Evolutionary conservation across 2,888 invertebrate genomes (phyloP).

Genomic region (Agonopterix heracliana): DNA sequence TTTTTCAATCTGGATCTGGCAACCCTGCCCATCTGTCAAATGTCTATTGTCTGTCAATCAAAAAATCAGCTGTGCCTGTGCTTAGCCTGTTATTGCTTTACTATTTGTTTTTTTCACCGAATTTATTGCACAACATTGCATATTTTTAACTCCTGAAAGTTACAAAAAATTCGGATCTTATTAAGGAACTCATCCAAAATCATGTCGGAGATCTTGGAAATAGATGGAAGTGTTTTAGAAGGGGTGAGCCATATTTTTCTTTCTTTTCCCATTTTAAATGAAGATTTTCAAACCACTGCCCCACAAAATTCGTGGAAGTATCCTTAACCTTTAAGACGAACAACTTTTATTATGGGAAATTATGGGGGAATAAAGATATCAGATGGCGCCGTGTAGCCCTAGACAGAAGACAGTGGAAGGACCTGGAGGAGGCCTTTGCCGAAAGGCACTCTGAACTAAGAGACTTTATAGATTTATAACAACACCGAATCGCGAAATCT

Average conservation of each 20-base stretch:
- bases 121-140: neutral
- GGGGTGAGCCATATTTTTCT: conserved; percentile 74
- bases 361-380: too few species aligned
- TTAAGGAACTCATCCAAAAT: conserved; percentile 2
- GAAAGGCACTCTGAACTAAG: too few species aligned
- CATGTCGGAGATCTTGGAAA: conserved; percentile 68
- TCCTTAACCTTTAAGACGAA: too few species aligned
- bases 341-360: too few species aligned
- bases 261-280: neutral
- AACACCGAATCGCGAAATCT: too few species aligned
- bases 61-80: neutral
- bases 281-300: neutral
- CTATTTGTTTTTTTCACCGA: neutral
- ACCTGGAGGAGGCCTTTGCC: too few species aligned
- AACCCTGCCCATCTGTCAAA: too few species aligned
- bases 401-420: too few species aligned
- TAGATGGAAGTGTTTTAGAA: conserved; percentile 88
- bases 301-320: neutral
- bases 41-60: too few species aligned
- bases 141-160: neutral
- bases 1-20: too few species aligned
- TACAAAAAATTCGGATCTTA: neutral
- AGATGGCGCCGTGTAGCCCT: too few species aligned
- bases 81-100: neutral
- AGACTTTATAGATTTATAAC: too few species aligned